Conservation (phyloP, 2,113 vertebrate species). For the Reinhardtius hippoglossoides region DNA sequence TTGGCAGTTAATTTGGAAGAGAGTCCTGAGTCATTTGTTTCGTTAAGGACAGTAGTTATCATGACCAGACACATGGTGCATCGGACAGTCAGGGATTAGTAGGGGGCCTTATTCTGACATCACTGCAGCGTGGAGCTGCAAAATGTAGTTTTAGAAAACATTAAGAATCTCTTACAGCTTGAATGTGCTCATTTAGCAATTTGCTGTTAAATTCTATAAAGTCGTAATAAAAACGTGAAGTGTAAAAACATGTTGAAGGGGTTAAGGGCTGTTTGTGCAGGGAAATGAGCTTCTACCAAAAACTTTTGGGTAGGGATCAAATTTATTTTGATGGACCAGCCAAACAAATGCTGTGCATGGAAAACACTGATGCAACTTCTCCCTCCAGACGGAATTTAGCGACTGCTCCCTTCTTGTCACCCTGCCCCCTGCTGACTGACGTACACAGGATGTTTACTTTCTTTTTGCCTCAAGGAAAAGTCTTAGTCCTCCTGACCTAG, state of each 20-base stretch:
- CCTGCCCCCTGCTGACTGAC: slow-evolving; percentile 59
- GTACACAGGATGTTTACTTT: slow-evolving; percentile 75
- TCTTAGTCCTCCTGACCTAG: slow-evolving; percentile 78
- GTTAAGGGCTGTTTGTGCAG: not conserved
- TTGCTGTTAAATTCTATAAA: not conserved
- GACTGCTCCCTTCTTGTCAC: slow-evolving; percentile 31
- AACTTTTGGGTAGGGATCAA: not conserved
- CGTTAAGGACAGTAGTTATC: not conserved
- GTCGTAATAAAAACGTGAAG: too few relatives aligned
- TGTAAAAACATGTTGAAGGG: too few relatives aligned
- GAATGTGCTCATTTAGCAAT: not conserved
- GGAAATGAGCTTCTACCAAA: slow-evolving; percentile 2
- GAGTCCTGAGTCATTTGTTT: slow-evolving; percentile 11
- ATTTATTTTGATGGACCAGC: not conserved
- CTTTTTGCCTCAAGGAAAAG: slow-evolving; percentile 61
- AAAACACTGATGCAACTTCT: not conserved
- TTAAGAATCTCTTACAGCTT: not conserved
- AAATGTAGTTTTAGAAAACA: not conserved
- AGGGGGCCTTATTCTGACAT: not conserved
- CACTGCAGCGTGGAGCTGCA: too few relatives aligned
- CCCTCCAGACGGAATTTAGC: not conserved
- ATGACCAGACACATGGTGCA: not conserved
- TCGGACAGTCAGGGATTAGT: not conserved
- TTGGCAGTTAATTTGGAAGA: slow-evolving; percentile 21
- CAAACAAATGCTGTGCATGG: not conserved